Evolutionary conservation across 2,888 invertebrate genomes (phyloP).

Genomic region (Cheilosia soror): DNA sequence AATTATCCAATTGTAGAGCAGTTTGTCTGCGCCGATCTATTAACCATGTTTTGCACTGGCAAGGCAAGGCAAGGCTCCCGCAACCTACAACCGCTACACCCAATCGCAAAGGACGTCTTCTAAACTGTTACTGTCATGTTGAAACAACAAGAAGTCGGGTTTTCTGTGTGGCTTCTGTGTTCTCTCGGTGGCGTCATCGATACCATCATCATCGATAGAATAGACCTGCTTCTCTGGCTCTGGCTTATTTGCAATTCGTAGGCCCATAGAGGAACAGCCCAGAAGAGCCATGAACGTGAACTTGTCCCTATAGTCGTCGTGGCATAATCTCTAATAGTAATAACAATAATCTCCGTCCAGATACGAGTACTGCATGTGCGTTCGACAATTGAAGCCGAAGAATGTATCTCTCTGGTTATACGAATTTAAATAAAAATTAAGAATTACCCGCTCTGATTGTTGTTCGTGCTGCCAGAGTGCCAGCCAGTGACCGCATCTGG

Average conservation of each 20-base stretch:
- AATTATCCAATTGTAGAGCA: conserved; percentile 78
- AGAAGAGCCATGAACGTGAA: conserved; percentile 64
- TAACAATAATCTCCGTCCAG: conserved; percentile 73
- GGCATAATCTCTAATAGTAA: conserved; percentile 75
- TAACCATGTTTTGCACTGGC: conserved; percentile 36
- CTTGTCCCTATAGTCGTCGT: conserved; percentile 64
- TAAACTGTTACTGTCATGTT: conserved; percentile 72
- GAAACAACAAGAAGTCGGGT: conserved; percentile 48
- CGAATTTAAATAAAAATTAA: conserved; percentile 74
- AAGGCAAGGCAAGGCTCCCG: no score
- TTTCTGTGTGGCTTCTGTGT: conserved; percentile 47
- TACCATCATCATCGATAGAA: conserved; percentile 66
- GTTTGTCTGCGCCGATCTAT: conserved; percentile 76
- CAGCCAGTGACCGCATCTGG: conserved; percentile 56
- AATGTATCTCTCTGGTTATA: conserved; percentile 39
- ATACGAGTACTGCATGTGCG: conserved; percentile 63
- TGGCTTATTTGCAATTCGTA: conserved; percentile 66
- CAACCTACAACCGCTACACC: no score
- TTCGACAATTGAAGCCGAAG: conserved; percentile 61
- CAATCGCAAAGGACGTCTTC: conserved; percentile 57
- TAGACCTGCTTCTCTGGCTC: conserved; percentile 14
- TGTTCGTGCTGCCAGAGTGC: conserved; percentile 43
- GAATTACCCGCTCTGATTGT: conserved; percentile 73
- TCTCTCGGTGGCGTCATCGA: conserved; percentile 70
- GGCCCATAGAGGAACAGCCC: not conserved